Evolutionary conservation across 1,140 invertebrate species (phyloP).

Genomic region (Apis florea): DNA sequence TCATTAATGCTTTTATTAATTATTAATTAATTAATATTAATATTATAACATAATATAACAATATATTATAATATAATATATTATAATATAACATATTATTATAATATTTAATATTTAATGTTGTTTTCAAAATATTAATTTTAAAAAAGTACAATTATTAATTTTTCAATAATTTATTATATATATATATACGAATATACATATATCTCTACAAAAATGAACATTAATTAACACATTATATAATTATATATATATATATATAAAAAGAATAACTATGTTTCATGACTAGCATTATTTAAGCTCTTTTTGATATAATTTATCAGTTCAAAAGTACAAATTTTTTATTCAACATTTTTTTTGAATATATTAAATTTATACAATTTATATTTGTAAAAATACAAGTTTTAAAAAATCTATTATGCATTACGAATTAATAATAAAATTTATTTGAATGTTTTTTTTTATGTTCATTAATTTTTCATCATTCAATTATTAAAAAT

Average conservation of each 20-base stretch:
- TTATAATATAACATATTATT: too few relatives aligned
- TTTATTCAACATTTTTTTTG: background rate
- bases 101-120: background rate
- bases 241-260: conserved; percentile 22
- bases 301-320: conserved; percentile 5
- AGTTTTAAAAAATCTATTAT: background rate
- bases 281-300: conserved; percentile 34
- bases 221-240: conserved; percentile 30
- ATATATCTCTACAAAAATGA: conserved; percentile 42
- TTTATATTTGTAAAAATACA: background rate
- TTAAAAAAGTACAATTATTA: background rate
- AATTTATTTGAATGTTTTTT: background rate
- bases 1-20: too few relatives aligned
- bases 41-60: too few relatives aligned
- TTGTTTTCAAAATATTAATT: background rate
- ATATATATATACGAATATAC: conserved; percentile 9
- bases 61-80: too few relatives aligned
- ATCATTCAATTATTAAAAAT: background rate
- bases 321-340: conserved; percentile 5
- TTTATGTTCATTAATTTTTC: too few relatives aligned
- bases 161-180: conserved; percentile 39
- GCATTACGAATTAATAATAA: background rate
- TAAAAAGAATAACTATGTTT: conserved; percentile 18
- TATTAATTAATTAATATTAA: too few relatives aligned
- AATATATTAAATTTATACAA: background rate